Evolutionary conservation across 2,113 vertebrate species (phyloP), one percentile per base, ranked within the genome.

Genomic region (Hippolais icterina): DNA sequence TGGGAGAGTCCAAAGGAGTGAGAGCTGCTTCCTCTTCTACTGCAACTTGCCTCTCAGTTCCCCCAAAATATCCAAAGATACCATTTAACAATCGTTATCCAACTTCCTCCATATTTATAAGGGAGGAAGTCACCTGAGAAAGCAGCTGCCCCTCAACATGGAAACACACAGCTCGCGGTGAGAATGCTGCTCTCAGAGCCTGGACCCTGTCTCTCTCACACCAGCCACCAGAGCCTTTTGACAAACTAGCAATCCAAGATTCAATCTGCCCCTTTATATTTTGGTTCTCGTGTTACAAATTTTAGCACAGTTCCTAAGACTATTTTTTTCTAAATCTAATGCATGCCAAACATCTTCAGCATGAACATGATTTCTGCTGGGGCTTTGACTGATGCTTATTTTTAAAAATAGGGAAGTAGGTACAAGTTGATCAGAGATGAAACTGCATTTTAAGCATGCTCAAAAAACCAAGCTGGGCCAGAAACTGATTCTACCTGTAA

Each of bases 381-480:
- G 23, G 35, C 56, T 90, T 33, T 29, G 79, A 77, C 59, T 83
- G 88, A 95, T 24, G 6, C 59, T 71, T 76, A 57, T 81, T 91
- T 95, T 89, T 96, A 93, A 91, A 97, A 94, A 95, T 72, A 90
- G 29, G 88, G 61, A 96, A 91, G 59, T 89, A 87, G 87, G 87
- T 77, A 49, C 42, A 95, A 90, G 71, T 79, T 94, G 54, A 75
- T 65, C 29, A n/a, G 35, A 76, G 54, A 68, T 71, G 57, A 93
- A 92, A 63, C 35, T 84, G 78, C n/a, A 69, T 53, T 91, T 89
- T 35, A 78, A 87, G 50, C n/a, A 60, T 10, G 41, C 44, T 88
- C 78, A 57, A 80, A 72, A 77, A 83, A 72, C 50, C 78, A 85
- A 89, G 47, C 37, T 64, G 63, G 42, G 44, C n/a, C 39, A 89